Base-by-base conservation (phyloP, 2,113 vertebrate species). In the Romanogobio albipinnatus region DNA sequence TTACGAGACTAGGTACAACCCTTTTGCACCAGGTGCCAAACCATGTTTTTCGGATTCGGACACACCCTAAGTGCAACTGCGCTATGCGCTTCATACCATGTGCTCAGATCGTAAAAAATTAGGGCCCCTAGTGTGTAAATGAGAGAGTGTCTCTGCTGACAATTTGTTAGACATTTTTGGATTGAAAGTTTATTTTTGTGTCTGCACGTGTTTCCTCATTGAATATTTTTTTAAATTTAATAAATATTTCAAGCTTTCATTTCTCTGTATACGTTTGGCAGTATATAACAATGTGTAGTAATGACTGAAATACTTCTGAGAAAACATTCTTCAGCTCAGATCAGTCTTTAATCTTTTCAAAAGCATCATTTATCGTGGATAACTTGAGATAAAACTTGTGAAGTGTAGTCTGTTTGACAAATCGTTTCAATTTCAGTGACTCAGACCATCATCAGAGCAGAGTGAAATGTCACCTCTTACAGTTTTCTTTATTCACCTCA, bases 381-480 rank as follows among this genome's bases (percentile, higher is more conserved):
- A 45, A n/a, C 68, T 45, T 45, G 22, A 47, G 10, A 73, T 45
- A 24, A 45, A 73, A 73, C 70, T 73, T 0, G 43, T 13, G 11
- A 47, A 47, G 11, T 47, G 5, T 14, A 8, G 43, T 43, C 36
- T n/a, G 1, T 53, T 82, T 53, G 53, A 58, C 51, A 51, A 73
- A 73, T 73, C 19, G 74, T 56, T 53, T 49, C 45, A n/a, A 64
- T 66, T 78, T 53, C 76, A 29, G 10, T 58, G 51, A 39, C 82
- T 58, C 13, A 36, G 33, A 76, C 45, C 45, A 77, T 76, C 29
- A 64, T 51, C n/a, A 36, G 9, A 78, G 29, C 33, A 26, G 11
- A 68, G 62, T 68, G 62, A 85, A 70, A 70, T 71, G 62, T 71
- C 24, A 29, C 13, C 15, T 24, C 75, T 29, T 24, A 33, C n/a